Base-by-base conservation (phyloP, 2,113 vertebrate genomes). In the Poicephalus meyeri region DNA sequence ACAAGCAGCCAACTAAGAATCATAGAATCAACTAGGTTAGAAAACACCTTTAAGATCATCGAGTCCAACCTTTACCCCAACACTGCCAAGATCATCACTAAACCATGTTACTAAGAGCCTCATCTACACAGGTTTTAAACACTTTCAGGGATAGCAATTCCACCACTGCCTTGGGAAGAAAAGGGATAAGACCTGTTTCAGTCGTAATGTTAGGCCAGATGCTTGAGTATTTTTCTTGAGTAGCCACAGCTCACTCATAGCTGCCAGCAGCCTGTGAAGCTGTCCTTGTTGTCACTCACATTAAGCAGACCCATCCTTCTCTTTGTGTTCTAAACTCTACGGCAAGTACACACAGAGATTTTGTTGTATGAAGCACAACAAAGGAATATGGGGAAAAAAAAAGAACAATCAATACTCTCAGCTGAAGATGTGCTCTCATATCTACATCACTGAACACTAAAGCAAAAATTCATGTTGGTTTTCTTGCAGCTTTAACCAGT, bases 301-400 rank as follows among this genome's bases (percentile, higher is more conserved):
- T 6, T 8, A 24, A 58, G 24, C 28, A 55, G 35, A 55, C 24
- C 46, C 2, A 9, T 16, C 14, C 53, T 76, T 7, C 47, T 28
- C 37, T 4, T 5, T 28, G 4, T 5, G 0, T 39, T 39, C 37
- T 39, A 39, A 39, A 39, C 37, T 39, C 10, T 39, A 39, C 10
- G 10, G 37, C 37, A 39, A 39, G 37, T 39, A 39, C 20, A 21
- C 2, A 2, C 9, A 8, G 0, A 2, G 2, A 8, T 35, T 39
- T 7, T 19, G 14, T 4, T 10, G 3, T n/a, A 31, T 37, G 65
- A 12, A 68, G 20, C 19, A 39, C 12, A 29, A 29, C 29, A 47
- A 19, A 60, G 55, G 7, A 52, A 7, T 1, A 33, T 2, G 9
- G 16, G 41, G 37, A 10, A 29, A 78, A 37, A 41, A 28, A 73